These are phyloP conservation scores for Caenorhabditis briggsae DNA, from an alignment of 1,140 invertebrate species.

Conservation along the genomic window DNA sequence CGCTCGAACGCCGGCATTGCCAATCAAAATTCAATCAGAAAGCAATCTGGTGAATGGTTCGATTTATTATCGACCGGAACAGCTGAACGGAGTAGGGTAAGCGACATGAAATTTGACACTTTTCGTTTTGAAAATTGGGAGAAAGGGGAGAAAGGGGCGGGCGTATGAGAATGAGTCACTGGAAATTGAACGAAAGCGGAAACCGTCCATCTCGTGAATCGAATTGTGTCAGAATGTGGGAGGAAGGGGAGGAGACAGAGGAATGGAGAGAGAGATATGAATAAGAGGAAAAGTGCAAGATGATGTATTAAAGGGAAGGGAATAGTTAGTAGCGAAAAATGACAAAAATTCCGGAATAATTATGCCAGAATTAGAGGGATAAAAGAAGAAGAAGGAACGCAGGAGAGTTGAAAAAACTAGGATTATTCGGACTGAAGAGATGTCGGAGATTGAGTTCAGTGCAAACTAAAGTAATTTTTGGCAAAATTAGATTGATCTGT, in stretches of 20 bases:
- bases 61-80: not conserved
- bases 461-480: too few species aligned
- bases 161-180: slow-evolving; percentile 17
- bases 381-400: too few species aligned
- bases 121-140: not conserved
- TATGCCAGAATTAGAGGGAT: too few species aligned
- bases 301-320: too few species aligned
- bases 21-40: slow-evolving; percentile 47
- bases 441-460: too few species aligned
- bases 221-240: not conserved
- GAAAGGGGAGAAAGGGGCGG: not conserved
- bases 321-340: too few species aligned
- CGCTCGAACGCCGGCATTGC: not conserved
- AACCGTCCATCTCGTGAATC: not conserved
- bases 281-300: not conserved
- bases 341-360: too few species aligned
- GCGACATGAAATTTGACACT: not conserved
- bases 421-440: too few species aligned
- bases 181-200: not conserved
- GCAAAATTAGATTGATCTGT: too few species aligned
- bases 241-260: not conserved
- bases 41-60: not conserved
- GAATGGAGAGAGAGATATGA: not conserved
- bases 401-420: too few species aligned
- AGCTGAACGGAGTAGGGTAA: slow-evolving; percentile 39